phyloP scores from a whole-genome alignment of 2,797 vertebrate genomes.

The Spinibarbus caldwelli region DNA sequence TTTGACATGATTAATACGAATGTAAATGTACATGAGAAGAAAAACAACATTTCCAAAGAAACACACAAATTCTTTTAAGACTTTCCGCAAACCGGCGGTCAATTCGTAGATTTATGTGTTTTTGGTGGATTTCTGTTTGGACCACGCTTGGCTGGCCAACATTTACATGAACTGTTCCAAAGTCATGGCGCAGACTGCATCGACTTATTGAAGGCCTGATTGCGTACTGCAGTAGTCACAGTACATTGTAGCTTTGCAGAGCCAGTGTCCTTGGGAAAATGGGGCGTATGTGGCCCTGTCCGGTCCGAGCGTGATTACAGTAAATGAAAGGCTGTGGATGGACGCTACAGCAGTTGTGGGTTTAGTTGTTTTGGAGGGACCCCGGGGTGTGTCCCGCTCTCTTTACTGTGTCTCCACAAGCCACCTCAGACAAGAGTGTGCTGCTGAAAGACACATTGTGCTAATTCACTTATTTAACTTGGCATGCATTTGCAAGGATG shows the following conservation, averaged over 20 bases:
- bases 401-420: constrained; percentile 46
- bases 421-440: constrained; percentile 51
- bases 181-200: constrained; percentile 21
- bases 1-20: constrained; percentile 26
- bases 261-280: constrained; percentile 40
- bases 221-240: neutral
- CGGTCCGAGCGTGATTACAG: constrained; percentile 42
- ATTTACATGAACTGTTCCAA: constrained; percentile 48
- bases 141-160: constrained; percentile 35
- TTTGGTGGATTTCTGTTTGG: constrained; percentile 43
- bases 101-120: constrained; percentile 43
- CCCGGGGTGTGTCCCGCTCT: constrained; percentile 53
- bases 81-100: constrained; percentile 9
- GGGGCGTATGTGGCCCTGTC: constrained; percentile 8
- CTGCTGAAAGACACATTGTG: constrained; percentile 72
- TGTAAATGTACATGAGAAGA: constrained; percentile 16
- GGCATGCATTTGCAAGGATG: constrained; percentile 68
- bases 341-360: constrained; percentile 55
- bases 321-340: constrained; percentile 58
- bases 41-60: constrained; percentile 35
- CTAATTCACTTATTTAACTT: constrained; percentile 78
- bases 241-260: constrained; percentile 11
- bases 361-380: constrained; percentile 53
- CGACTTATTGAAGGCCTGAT: constrained; percentile 10
- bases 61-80: constrained; percentile 34